Conservation (phyloP, 2,113 vertebrate species). For the Corythornis vintsioides region DNA sequence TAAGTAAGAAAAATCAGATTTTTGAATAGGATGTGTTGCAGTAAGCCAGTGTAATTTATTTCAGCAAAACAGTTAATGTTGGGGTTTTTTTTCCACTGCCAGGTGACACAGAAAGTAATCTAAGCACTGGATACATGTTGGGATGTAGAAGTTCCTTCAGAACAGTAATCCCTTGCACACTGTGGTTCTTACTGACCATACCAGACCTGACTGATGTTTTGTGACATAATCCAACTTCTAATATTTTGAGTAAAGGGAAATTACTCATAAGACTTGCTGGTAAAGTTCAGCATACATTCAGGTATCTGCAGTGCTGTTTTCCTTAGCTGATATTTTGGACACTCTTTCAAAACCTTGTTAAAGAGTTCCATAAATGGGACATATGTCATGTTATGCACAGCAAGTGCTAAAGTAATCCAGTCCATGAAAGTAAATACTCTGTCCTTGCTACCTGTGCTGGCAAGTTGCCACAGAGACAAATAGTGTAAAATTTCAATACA, state of each 20-base stretch:
- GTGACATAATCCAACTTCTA: background rate
- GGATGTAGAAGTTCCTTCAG: background rate
- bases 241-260: background rate
- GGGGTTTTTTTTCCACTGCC: background rate
- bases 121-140: background rate
- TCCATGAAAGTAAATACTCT: background rate
- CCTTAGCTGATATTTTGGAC: background rate
- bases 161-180: background rate
- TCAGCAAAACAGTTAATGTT: background rate
- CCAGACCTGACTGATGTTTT: background rate
- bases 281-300: background rate
- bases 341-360: constrained; percentile 25
- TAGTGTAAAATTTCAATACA: background rate
- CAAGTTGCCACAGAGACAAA: background rate
- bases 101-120: background rate
- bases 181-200: background rate
- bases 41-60: background rate
- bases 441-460: background rate
- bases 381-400: background rate
- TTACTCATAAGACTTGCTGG: background rate
- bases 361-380: background rate
- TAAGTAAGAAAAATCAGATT: background rate
- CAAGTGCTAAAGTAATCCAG: background rate
- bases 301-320: background rate
- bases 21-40: background rate